These are phyloP conservation scores for Epistrophe eligans DNA, from an alignment of 2,888 invertebrate species.

Conservation along the genomic window DNA sequence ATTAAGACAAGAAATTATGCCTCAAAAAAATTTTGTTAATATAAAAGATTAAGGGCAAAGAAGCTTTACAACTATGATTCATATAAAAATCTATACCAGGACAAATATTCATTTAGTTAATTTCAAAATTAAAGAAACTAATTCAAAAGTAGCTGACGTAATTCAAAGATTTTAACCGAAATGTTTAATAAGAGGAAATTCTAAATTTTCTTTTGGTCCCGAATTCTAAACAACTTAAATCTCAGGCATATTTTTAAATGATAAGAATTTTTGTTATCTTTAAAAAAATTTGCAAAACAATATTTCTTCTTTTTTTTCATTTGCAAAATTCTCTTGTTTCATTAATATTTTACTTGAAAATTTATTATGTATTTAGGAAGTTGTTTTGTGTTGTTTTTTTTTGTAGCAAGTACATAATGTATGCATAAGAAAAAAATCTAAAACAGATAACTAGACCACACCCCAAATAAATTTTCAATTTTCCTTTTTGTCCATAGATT, in stretches of 20 bases:
- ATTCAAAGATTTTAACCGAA: no score
- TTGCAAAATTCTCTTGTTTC: not conserved
- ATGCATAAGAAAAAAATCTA: slow-evolving; percentile 30
- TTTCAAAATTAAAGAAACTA: not conserved
- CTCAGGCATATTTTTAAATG: no score
- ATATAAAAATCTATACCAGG: not conserved
- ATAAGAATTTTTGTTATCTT: not conserved
- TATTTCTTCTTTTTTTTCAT: no score
- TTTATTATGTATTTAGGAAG: slow-evolving; percentile 11
- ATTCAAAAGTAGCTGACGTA: not conserved
- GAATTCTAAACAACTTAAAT: not conserved
- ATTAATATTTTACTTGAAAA: not conserved
- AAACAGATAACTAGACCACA: slow-evolving; percentile 70
- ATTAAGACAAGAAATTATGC: not conserved
- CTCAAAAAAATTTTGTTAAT: not conserved
- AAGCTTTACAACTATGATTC: slow-evolving; percentile 20
- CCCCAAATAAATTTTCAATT: slow-evolving; percentile 65
- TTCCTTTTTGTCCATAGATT: slow-evolving; percentile 24
- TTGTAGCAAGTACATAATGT: not conserved
- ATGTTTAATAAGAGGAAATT: not conserved
- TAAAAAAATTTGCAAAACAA: not conserved
- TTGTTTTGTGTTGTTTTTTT: slow-evolving; percentile 14
- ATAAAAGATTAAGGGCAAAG: slow-evolving; percentile 20
- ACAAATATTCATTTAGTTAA: not conserved
- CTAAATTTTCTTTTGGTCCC: not conserved